Conservation (phyloP, 2,113 vertebrate species). For the Toxostoma redivivum region DNA sequence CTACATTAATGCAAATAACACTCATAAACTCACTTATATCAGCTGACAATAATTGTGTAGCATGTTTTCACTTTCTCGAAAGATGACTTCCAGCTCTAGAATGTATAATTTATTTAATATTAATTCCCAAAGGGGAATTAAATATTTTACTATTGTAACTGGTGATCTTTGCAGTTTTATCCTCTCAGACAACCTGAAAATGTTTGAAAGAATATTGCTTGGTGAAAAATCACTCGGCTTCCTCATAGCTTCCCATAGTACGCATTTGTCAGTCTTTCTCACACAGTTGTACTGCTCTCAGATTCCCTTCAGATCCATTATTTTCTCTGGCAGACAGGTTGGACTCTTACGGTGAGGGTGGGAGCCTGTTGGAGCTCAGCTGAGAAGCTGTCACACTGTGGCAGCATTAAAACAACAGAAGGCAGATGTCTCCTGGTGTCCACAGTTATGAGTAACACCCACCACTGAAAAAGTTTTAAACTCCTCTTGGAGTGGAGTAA, state of each 20-base stretch:
- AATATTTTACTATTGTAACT: background rate
- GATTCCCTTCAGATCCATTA: background rate
- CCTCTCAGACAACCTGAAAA: background rate
- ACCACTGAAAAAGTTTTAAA: background rate
- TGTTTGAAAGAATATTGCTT: background rate
- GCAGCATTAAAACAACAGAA: background rate
- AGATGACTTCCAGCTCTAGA: background rate
- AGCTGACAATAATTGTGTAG: background rate
- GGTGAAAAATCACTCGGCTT: background rate
- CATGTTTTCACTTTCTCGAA: background rate
- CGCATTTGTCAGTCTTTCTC: background rate
- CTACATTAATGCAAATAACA: background rate
- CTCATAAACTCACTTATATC: background rate
- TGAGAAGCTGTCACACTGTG: rapidly evolving
- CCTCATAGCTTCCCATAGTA: background rate
- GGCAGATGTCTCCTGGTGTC: background rate
- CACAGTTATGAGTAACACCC: rapidly evolving
- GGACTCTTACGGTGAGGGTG: rapidly evolving
- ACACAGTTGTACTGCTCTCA: background rate
- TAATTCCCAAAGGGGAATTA: background rate
- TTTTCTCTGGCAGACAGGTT: background rate
- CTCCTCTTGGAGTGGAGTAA: background rate
- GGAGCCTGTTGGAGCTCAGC: rapidly evolving
- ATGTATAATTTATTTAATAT: background rate
- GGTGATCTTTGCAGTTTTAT: background rate